Evolutionary conservation across 1,140 invertebrate species (phyloP).

Genomic region (Cotesia vestalis): DNA sequence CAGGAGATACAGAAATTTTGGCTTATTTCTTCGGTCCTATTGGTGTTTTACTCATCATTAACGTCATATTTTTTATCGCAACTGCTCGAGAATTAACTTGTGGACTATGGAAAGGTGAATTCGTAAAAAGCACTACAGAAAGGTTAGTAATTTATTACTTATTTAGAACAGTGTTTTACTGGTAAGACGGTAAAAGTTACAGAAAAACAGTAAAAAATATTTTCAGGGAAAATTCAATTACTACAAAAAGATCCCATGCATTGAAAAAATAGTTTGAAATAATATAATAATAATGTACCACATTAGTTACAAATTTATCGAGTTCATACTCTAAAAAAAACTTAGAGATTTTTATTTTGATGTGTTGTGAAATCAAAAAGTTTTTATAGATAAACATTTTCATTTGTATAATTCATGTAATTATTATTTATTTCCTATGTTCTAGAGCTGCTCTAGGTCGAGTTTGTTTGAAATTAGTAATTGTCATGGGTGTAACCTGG

Average conservation of each 20-base stretch:
- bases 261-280: no score
- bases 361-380: no score
- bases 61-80: conserved; percentile 79
- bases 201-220: not conserved
- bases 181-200: not conserved
- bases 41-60: conserved; percentile 77
- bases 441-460: conserved; percentile 78
- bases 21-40: conserved; percentile 86
- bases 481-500: conserved; percentile 89
- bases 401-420: conserved; percentile 13
- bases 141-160: conserved; percentile 64
- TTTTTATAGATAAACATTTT: no score
- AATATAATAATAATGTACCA: no score
- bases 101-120: conserved; percentile 85
- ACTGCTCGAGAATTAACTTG: conserved; percentile 86
- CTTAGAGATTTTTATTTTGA: no score
- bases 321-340: no score
- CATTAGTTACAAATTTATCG: no score
- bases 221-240: not conserved
- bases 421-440: conserved; percentile 44
- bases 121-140: conserved; percentile 86
- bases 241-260: no score
- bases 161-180: not conserved
- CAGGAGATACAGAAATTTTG: conserved; percentile 78
- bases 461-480: conserved; percentile 83